A percentile compares a stretch with the other conserved stretches of the same genome.
Evolutionary conservation across 2,113 vertebrate genomes (phyloP).

Genomic region (Lepus europaeus): DNA sequence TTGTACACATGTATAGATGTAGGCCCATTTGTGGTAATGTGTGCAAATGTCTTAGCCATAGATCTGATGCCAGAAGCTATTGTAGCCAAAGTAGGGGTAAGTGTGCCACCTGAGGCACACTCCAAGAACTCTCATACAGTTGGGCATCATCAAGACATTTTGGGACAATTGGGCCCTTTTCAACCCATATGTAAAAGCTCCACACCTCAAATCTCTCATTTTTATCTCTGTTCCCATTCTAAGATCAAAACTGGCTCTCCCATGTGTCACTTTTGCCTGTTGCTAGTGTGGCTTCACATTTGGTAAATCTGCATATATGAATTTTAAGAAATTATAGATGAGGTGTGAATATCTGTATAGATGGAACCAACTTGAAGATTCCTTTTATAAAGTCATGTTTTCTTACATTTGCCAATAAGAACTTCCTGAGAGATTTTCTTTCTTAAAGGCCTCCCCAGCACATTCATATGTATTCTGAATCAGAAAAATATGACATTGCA

Average conservation of each 20-base stretch:
- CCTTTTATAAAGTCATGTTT: conserved; percentile 63
- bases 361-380: conserved; percentile 59
- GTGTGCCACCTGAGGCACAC: not conserved
- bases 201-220: not conserved
- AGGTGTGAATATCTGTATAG: conserved; percentile 63
- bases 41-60: not conserved
- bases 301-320: conserved; percentile 57
- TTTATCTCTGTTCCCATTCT: conserved; percentile 20
- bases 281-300: conserved; percentile 56
- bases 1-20: not conserved
- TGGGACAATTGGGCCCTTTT: not conserved
- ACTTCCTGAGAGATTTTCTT: conserved; percentile 50
- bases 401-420: conserved; percentile 67
- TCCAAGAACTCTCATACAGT: not conserved
- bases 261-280: conserved; percentile 14
- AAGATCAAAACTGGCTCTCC: conserved; percentile 33
- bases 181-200: not conserved
- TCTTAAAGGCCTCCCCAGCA: conserved; percentile 18
- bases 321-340: conserved; percentile 71
- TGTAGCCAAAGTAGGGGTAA: not conserved
- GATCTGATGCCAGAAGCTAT: not conserved
- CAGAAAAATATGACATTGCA: conserved; percentile 39
- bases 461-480: not conserved
- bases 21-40: not conserved
- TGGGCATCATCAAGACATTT: not conserved